A percentile compares a stretch with the other conserved stretches of the same genome.
phyloP scores from a whole-genome alignment of 2,113 vertebrate genomes.

The Neodontobutis hainanensis region DNA sequence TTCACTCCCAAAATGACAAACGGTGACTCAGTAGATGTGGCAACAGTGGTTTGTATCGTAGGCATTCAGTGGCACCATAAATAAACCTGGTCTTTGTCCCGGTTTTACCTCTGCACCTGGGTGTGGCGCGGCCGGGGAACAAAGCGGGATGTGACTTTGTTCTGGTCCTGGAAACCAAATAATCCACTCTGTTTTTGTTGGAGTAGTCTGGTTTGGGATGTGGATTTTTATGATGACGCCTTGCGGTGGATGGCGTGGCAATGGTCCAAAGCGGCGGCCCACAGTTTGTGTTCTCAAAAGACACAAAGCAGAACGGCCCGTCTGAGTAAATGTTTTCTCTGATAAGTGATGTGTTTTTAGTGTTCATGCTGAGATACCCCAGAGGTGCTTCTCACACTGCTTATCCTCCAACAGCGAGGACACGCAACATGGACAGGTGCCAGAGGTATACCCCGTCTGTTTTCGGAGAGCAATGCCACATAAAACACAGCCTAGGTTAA shows the following conservation, averaged over 20 bases:
- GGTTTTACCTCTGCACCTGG: too few species aligned
- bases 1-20: slow-evolving; percentile 13
- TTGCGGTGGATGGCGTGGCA: neutral
- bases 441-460: too few species aligned
- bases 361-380: too few species aligned
- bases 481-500: too few species aligned
- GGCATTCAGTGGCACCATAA: neutral
- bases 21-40: slow-evolving; percentile 21
- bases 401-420: neutral
- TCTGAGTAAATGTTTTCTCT: slow-evolving; percentile 5
- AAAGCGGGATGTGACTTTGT: neutral
- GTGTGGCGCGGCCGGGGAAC: too few species aligned
- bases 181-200: neutral
- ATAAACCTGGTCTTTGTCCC: neutral
- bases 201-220: neutral
- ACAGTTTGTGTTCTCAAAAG: neutral
- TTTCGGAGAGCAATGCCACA: too few species aligned
- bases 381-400: neutral
- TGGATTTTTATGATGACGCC: too few species aligned
- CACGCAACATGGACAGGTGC: too few species aligned
- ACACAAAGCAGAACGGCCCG: neutral
- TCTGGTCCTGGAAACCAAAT: neutral
- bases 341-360: neutral
- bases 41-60: neutral
- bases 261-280: neutral